Conservation (phyloP, 2,888 invertebrate species). For the Chalcosyrphus nemorum region DNA sequence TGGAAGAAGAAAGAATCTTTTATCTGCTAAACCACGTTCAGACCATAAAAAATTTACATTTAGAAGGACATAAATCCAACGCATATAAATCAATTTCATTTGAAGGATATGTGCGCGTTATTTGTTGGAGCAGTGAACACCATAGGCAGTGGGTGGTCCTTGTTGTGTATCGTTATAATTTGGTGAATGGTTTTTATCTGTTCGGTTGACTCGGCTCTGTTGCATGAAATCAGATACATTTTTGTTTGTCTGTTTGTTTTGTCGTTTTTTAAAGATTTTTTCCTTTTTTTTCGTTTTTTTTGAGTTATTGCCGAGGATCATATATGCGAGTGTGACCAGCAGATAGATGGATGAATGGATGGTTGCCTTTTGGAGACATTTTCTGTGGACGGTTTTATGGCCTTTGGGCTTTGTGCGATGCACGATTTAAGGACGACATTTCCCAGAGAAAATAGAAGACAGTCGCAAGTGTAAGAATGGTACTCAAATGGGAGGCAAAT, state of each 20-base stretch:
- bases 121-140: neutral
- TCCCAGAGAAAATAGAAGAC: neutral
- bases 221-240: neutral
- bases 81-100: slow-evolving; percentile 71
- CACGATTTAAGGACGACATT: neutral
- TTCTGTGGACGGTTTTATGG: slow-evolving; percentile 11
- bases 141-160: neutral
- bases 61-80: slow-evolving; percentile 67
- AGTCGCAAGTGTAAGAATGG: slow-evolving; percentile 14
- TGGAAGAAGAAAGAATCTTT: slow-evolving; percentile 30
- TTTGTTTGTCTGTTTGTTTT: too few relatives aligned
- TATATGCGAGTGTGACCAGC: slow-evolving; percentile 43
- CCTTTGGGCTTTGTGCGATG: neutral
- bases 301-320: slow-evolving; percentile 29
- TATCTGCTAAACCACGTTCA: slow-evolving; percentile 65
- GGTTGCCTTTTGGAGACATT: slow-evolving; percentile 8
- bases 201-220: neutral
- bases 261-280: too few relatives aligned
- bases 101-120: slow-evolving; percentile 54
- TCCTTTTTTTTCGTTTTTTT: slow-evolving; percentile 9
- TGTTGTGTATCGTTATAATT: slow-evolving; percentile 15
- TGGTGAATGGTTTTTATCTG: slow-evolving; percentile 9
- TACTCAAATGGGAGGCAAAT: slow-evolving; percentile 16
- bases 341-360: slow-evolving; percentile 34
- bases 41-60: slow-evolving; percentile 67